phyloP scores from a whole-genome alignment of 2,113 vertebrate genomes.

The Ginglymostoma cirratum region DNA sequence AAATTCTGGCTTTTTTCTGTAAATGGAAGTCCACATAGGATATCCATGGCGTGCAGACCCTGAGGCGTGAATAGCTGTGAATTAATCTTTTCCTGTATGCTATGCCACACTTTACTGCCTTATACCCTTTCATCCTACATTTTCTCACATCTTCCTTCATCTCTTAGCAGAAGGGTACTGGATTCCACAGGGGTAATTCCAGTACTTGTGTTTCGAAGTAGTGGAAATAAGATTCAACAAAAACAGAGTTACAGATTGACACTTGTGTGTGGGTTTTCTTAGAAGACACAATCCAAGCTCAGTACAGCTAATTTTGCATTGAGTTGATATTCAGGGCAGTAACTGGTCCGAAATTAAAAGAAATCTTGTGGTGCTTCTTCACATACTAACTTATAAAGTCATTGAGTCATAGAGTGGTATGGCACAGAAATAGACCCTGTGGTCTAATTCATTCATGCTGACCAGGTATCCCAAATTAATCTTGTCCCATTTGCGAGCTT shows the following conservation, averaged over 20 bases:
- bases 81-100: neutral
- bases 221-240: neutral
- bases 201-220: neutral
- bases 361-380: neutral
- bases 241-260: neutral
- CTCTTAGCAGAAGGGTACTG: neutral
- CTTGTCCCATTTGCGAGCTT: too few species aligned
- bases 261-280: neutral
- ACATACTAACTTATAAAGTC: neutral
- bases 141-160: neutral
- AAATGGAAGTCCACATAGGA: neutral
- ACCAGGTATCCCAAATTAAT: too few species aligned
- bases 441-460: too few species aligned
- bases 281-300: neutral
- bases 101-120: neutral
- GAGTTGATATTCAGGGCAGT: neutral
- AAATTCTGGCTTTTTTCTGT: neutral
- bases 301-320: neutral
- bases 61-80: neutral
- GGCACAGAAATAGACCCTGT: too few species aligned
- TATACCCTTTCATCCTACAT: neutral
- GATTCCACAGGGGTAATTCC: neutral
- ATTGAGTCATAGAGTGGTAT: too few species aligned
- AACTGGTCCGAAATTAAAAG: neutral
- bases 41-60: neutral